Evolutionary conservation across 2,113 vertebrate genomes (phyloP), one percentile per base, ranked within the genome.

Genomic region (Campylorhamphus procurvoides): DNA sequence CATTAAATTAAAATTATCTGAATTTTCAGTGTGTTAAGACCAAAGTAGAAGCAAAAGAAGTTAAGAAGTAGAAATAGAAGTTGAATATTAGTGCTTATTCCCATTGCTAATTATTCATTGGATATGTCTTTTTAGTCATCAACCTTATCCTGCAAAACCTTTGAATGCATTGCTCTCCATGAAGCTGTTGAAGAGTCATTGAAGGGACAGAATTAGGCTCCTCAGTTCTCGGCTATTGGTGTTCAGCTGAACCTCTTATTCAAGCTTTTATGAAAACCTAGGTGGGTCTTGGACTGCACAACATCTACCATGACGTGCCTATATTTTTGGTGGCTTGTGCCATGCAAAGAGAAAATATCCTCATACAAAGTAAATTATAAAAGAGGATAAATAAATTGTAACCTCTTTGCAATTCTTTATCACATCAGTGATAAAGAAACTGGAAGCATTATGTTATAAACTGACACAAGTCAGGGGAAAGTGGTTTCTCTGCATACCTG

Each of bases 361-460:
- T 12, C 12, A 69, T n/a, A 6, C 35, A 58, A 29, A 33, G 10
- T 4, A 55, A 29, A 35, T 64, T 29, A n/a, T 3, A 69, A 20
- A 89, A 72, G n/a, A 9, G 8, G 49, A 64, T 37, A 60, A 77
- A 60, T 9, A 55, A 87, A 67, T 29, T 10, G 1, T 18, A 62
- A 35, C 18, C 6, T 37, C 40, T 52, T 73, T 56, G 33, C 50
- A 81, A 11, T 14, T 60, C 68, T n/a, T n/a, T n/a, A n/a, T n/a
- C 27, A 12, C 42, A 22, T 56, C 8, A 47, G 1, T 24, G 10
- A 35, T 35, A 31, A 49, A 27, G 24, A 66, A 28, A 44, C 18
- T 47, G 0, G 0, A 23, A 4, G 8, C 23, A 3, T 56, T 56
- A 14, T 28, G 4, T 4, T 52, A 35, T 35, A 44, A 52, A 0